A percentile compares a stretch with the other conserved stretches of the same genome.
phyloP scores from a whole-genome alignment of 1,140 invertebrate genomes.

The Ips nitidus region DNA sequence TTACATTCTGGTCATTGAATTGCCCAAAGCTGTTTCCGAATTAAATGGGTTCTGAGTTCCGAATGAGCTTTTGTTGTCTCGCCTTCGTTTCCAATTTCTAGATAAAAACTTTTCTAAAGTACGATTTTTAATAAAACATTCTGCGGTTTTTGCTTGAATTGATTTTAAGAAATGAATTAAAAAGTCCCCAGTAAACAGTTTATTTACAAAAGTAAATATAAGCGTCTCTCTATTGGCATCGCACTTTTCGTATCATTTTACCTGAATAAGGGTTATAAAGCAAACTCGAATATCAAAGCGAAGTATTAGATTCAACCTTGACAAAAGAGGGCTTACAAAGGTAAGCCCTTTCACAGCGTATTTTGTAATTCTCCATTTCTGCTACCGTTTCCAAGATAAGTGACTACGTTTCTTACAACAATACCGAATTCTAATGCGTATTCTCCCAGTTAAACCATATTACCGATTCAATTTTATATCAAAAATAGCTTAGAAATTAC shows the following conservation, averaged over 20 bases:
- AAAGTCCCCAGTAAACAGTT: too few relatives aligned
- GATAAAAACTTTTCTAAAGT: background rate
- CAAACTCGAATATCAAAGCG: constrained; percentile 14
- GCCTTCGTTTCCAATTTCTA: background rate
- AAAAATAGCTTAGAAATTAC: too few relatives aligned
- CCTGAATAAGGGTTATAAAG: constrained; percentile 4
- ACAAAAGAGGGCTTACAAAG: constrained; percentile 6
- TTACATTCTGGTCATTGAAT: constrained; percentile 18
- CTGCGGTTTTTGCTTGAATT: too few relatives aligned
- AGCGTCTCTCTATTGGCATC: background rate
- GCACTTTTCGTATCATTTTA: constrained; percentile 1
- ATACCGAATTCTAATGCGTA: too few relatives aligned
- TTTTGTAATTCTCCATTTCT: constrained; percentile 9
- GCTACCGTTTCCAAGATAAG: constrained; percentile 4
- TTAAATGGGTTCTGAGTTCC: constrained; percentile 12
- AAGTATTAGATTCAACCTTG: constrained; percentile 9
- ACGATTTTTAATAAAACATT: too few relatives aligned
- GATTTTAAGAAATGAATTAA: too few relatives aligned
- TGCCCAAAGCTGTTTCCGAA: constrained; percentile 10
- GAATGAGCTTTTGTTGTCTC: constrained; percentile 6
- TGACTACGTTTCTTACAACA: background rate
- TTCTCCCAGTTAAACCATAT: too few relatives aligned
- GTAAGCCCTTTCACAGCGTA: constrained; percentile 8
- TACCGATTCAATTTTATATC: too few relatives aligned
- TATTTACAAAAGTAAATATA: too few relatives aligned